Percentiles rank a stretch among this genome's conserved stretches.
Evolutionary conservation across 2,113 vertebrate genomes (phyloP).

Genomic region (Malurus alboscapulatus): DNA sequence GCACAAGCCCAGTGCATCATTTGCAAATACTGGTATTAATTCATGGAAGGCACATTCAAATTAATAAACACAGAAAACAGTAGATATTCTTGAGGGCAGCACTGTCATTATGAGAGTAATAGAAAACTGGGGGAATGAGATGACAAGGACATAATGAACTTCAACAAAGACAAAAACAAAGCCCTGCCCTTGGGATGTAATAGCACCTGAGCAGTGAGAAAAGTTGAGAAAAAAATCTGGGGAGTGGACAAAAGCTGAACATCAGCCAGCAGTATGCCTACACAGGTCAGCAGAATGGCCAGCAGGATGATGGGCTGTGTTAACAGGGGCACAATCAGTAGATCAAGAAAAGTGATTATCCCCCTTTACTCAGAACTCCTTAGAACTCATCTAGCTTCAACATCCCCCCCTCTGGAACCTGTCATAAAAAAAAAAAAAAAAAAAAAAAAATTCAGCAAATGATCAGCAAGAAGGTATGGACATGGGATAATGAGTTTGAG

Average conservation of each 20-base stretch:
- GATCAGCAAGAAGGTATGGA: accelerated
- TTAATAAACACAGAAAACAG: neutral
- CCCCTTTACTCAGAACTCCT: neutral
- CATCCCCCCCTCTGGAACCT: neutral
- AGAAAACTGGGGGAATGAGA: neutral
- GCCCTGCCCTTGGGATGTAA: neutral
- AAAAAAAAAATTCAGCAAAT: neutral
- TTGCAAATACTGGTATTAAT: neutral
- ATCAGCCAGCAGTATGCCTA: neutral
- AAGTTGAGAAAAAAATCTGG: neutral
- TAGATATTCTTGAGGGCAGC: neutral
- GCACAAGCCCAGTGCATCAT: neutral
- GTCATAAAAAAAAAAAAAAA: neutral
- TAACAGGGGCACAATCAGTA: neutral
- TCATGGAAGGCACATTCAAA: neutral
- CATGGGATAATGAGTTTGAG: neutral
- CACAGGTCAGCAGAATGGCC: neutral
- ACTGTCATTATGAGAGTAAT: neutral
- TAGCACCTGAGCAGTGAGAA: neutral
- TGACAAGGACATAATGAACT: neutral
- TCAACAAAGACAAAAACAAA: neutral
- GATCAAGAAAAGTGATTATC: neutral
- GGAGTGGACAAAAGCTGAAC: neutral
- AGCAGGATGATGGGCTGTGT: neutral
- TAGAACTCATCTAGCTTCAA: neutral